Evolutionary conservation across 2,797 vertebrate genomes (phyloP), one percentile per base, ranked within the genome.

Genomic region (Limosa lapponica): DNA sequence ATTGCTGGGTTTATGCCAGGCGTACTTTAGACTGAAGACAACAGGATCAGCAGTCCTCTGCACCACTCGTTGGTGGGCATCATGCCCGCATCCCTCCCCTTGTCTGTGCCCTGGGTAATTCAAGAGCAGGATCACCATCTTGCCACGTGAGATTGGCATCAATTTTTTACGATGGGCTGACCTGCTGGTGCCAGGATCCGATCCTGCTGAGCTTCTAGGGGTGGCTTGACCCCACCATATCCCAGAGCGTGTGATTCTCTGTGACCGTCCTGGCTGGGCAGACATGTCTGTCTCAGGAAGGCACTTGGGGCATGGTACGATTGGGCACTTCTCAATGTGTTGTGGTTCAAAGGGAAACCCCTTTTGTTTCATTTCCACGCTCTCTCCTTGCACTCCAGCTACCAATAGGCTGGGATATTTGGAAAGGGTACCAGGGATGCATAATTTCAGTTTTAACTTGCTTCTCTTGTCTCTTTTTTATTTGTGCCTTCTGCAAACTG

Each of bases 31-130:
- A 57, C 11, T 51, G 67, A 85, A 43, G 87, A 20, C n/a, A 55
- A 43, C 17, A 1, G 1, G 64, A 69, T 92, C 91, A 61, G 58
- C 30, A 89, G 41, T 51, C 10, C 0, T 25, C 64, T 28, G n/a
- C 1, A 2, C 51, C 27, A 1, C 64, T 80, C 0, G 0, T 51
- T 0, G 0, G n/a, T 27, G 58, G 58, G 41, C 73, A 22, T 23
- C 37, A 61, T 3, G 8, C 49, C 46, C 12, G 2, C 43, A 16
- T 19, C 2, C 16, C 20, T 13, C 3, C 16, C 23, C 34, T 43
- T 3, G 3, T 16, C 75, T 37, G 51, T 48, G 43, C 67, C 36
- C 72, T 55, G 32, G 10, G 72, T 90, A 80, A 91, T 77, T 82
- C 75, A 70, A 85, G 79, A 93, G n/a, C 51, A 61, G 71, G 82